These are phyloP conservation scores for Apodemia mormo DNA, from an alignment of 2,888 invertebrate species.

Conservation along the genomic window DNA sequence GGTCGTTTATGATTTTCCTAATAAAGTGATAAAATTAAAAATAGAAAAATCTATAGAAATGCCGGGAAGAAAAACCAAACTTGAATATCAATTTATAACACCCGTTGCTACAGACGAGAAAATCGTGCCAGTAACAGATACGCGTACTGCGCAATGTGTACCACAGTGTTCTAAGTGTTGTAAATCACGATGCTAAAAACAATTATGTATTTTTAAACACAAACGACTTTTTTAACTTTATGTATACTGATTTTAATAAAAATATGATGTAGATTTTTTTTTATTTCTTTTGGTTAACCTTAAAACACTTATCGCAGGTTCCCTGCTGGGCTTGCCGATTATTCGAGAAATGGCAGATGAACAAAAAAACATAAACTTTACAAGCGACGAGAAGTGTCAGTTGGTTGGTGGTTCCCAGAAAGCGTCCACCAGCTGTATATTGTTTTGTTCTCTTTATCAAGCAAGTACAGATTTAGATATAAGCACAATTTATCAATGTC, in stretches of 20 bases:
- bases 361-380: slow-evolving; percentile 38
- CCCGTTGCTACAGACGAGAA: slow-evolving; percentile 52
- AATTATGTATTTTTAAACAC: not conserved
- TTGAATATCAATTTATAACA: slow-evolving; percentile 73
- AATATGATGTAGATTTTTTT: slow-evolving; percentile 30
- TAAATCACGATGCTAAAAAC: slow-evolving; percentile 31
- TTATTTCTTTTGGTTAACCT: slow-evolving; percentile 28
- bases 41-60: slow-evolving; percentile 65
- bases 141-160: slow-evolving; percentile 63
- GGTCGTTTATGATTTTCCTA: slow-evolving; percentile 51
- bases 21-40: slow-evolving; percentile 65
- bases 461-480: not conserved
- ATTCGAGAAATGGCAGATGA: slow-evolving; percentile 54
- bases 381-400: not conserved
- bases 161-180: slow-evolving; percentile 52
- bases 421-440: not conserved
- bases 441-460: slow-evolving; percentile 5
- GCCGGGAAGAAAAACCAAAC: slow-evolving; percentile 64
- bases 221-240: not conserved
- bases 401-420: not conserved
- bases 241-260: slow-evolving; percentile 36
- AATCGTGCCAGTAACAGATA: slow-evolving; percentile 56
- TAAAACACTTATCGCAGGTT: slow-evolving; percentile 62
- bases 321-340: slow-evolving; percentile 54
- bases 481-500: not conserved